Evolutionary conservation across 1,140 invertebrate genomes (phyloP).

Genomic region (Hormaphis cornu): DNA sequence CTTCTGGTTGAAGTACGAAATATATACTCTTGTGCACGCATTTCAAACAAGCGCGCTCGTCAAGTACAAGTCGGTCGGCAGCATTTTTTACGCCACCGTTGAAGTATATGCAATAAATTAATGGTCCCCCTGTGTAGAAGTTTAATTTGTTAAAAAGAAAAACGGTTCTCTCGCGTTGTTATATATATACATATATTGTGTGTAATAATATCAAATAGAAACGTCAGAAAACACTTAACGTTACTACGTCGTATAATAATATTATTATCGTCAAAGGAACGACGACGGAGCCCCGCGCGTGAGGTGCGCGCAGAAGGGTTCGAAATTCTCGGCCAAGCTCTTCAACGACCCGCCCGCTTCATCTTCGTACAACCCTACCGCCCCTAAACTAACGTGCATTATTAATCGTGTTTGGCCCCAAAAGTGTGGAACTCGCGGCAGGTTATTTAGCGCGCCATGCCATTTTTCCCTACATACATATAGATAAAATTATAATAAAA

Average conservation of each 20-base stretch:
- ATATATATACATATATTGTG: no score
- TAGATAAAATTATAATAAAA: slow-evolving; percentile 7
- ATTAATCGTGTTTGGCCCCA: not conserved
- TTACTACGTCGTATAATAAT: no score
- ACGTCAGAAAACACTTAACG: not conserved
- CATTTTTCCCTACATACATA: slow-evolving; percentile 18
- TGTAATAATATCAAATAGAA: not conserved
- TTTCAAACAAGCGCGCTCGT: not conserved
- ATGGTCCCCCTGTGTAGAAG: not conserved
- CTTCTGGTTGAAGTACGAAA: no score
- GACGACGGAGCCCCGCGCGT: no score
- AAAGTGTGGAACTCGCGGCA: not conserved
- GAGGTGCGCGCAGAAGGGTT: not conserved
- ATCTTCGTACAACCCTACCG: not conserved
- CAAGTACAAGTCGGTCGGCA: not conserved
- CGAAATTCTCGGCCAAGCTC: not conserved
- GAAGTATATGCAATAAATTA: not conserved
- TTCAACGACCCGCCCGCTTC: not conserved
- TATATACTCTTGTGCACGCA: no score
- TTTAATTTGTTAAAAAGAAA: not conserved
- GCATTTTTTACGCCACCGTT: not conserved
- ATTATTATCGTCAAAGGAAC: no score
- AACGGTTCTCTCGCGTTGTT: no score
- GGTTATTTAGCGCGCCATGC: slow-evolving; percentile 11
- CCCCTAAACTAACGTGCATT: no score